phyloP scores from a whole-genome alignment of 2,797 vertebrate genomes.

The Rhinophrynus dorsalis region DNA sequence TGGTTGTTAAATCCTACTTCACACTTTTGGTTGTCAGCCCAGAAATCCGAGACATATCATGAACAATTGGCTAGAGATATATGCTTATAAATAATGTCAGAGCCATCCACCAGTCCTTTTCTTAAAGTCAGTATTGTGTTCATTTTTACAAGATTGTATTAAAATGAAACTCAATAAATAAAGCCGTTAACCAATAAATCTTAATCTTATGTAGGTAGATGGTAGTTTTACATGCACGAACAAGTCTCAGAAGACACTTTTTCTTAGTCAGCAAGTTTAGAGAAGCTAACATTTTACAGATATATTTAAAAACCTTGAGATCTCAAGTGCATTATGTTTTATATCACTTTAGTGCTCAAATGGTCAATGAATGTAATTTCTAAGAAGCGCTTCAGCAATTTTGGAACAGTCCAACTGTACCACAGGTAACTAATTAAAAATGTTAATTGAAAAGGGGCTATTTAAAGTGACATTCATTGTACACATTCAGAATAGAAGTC shows the following conservation, averaged over 20 bases:
- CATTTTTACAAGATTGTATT: slow-evolving; percentile 30
- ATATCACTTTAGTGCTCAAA: no score
- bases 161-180: slow-evolving; percentile 21
- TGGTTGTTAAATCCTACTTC: slow-evolving; percentile 30
- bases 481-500: no score
- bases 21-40: slow-evolving; percentile 38
- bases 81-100: slow-evolving; percentile 36
- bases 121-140: slow-evolving; percentile 26
- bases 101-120: slow-evolving; percentile 5
- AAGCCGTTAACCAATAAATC: slow-evolving; percentile 17
- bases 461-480: no score
- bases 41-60: slow-evolving; percentile 26
- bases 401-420: no score
- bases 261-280: slow-evolving; percentile 13
- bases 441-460: no score
- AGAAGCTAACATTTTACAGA: no score
- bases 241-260: slow-evolving; percentile 4
- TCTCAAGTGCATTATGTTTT: no score
- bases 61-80: slow-evolving; percentile 18
- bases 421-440: no score
- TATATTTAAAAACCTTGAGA: no score
- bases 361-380: no score
- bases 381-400: no score
- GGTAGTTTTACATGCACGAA: slow-evolving; percentile 16
- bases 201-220: neutral